phyloP scores from a whole-genome alignment of 2,797 vertebrate species.

The Falco biarmicus region DNA sequence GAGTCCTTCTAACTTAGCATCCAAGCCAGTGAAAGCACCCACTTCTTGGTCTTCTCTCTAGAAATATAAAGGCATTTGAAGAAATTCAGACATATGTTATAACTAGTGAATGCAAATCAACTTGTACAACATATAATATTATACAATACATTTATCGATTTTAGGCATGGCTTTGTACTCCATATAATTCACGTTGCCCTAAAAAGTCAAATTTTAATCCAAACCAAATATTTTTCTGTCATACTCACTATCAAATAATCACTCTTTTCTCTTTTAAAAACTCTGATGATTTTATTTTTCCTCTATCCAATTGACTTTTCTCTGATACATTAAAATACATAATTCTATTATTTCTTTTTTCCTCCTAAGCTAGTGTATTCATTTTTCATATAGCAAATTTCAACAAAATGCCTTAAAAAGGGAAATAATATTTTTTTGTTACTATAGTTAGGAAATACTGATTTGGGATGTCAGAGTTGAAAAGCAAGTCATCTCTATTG shows the following conservation, averaged over 20 bases:
- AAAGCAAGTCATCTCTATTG: neutral
- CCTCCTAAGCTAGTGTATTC: neutral
- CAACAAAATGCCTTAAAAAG: neutral
- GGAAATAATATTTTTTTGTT: neutral
- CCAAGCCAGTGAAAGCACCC: neutral
- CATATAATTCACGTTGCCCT: neutral
- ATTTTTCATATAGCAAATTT: neutral
- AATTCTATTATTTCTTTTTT: neutral
- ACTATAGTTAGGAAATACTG: neutral
- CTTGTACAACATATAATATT: neutral
- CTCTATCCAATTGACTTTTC: neutral
- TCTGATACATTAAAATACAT: neutral
- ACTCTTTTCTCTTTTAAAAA: neutral
- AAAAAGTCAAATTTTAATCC: neutral
- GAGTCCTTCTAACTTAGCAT: neutral
- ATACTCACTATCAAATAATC: neutral
- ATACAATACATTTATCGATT: neutral
- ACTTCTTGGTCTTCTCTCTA: neutral
- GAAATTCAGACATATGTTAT: neutral
- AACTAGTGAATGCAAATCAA: neutral
- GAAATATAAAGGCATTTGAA: neutral
- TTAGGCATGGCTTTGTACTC: neutral
- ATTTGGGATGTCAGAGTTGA: neutral
- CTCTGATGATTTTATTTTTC: neutral
- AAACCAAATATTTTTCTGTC: neutral